Base-by-base conservation (phyloP, 2,113 vertebrate species). In the Galbula dea region DNA sequence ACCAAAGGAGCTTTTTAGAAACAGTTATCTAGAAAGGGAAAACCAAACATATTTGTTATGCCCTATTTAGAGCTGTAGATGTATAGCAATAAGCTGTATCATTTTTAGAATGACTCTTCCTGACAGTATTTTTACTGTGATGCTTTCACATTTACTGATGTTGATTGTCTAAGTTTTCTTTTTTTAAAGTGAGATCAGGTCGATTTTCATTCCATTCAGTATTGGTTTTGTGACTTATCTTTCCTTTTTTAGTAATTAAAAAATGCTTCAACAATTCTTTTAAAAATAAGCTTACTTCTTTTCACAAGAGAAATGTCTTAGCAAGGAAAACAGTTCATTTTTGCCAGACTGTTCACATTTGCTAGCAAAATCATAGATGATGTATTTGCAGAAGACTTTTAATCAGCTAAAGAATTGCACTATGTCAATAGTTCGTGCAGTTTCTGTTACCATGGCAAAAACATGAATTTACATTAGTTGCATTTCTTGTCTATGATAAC, bases 21-120 rank as follows among this genome's bases (percentile, higher is more conserved):
- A 57, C 36, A 29, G 19, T 66, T 82, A 20, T 43, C 21, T 78
- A 36, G 61, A 88, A 84, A 57, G 29, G 49, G 45, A 86, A 71
- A 3, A 9, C 4, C 1, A 1, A 71, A 52, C n/a, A 0, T 78
- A 27, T 41, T 84, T 74, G 12, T 54, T 77, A 26, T 0, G 0
- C 41, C 36, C 26, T 16, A 43, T 54, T 69, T 76, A 1, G 68
- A 84, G 57, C 34, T 89, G 57, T 61, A 58, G 72, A 39, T 62
- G 36, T 32, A 22, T 18, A 78, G 32, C 73, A 46, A 45, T 52
- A 63, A 36, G 9, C 61, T 81, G 65, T 29, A 81, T 21, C 2
- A 0, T 15, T 83, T 66, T 39, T 76, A 15, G 72, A 94, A 66
- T 55, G 7, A 36, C 22, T 17, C 1, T 55, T 90, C 51, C 37